A percentile compares a stretch with the other conserved stretches of the same genome.
phyloP scores from a whole-genome alignment of 2,888 invertebrate species.

The Tetragonisca angustula region DNA sequence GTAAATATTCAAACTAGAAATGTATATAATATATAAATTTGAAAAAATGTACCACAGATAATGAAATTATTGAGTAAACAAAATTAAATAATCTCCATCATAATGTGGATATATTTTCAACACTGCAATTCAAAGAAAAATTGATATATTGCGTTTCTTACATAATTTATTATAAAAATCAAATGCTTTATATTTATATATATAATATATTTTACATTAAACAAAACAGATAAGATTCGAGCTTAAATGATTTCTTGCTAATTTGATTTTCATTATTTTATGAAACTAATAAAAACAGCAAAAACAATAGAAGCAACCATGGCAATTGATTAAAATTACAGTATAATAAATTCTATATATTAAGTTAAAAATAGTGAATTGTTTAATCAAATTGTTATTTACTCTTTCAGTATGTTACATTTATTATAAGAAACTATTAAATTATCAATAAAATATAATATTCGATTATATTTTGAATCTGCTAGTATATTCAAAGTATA shows the following conservation, averaged over 20 bases:
- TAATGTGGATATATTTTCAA: conserved; percentile 1
- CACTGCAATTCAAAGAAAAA: conserved; percentile 23
- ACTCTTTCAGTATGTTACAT: conserved; percentile 37
- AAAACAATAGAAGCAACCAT: conserved; percentile 24
- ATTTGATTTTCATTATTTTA: conserved; percentile 24
- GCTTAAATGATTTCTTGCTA: conserved; percentile 12
- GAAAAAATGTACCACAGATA: conserved; percentile 11
- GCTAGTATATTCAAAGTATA: conserved; percentile 11
- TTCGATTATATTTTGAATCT: conserved; percentile 28
- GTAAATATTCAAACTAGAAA: conserved; percentile 15
- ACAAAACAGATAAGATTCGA: conserved; percentile 37
- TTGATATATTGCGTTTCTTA: conserved; percentile 13
- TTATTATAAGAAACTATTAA: conserved; percentile 36
- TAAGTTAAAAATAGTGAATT: conserved; percentile 17
- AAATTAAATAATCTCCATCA: not conserved
- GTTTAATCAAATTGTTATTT: conserved; percentile 30
- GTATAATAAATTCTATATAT: conserved; percentile 18
- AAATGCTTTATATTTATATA: conserved; percentile 43
- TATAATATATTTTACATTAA: conserved; percentile 35
- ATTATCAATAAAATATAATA: conserved; percentile 27
- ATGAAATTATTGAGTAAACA: not conserved
- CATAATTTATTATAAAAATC: conserved; percentile 32
- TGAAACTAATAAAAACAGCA: conserved; percentile 24
- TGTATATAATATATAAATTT: conserved; percentile 20
- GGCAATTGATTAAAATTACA: conserved; percentile 30